Percentiles rank a stretch among this genome's conserved stretches.
Evolutionary conservation across 2,888 invertebrate genomes (phyloP).

Genomic region (Eupithecia abbreviata): DNA sequence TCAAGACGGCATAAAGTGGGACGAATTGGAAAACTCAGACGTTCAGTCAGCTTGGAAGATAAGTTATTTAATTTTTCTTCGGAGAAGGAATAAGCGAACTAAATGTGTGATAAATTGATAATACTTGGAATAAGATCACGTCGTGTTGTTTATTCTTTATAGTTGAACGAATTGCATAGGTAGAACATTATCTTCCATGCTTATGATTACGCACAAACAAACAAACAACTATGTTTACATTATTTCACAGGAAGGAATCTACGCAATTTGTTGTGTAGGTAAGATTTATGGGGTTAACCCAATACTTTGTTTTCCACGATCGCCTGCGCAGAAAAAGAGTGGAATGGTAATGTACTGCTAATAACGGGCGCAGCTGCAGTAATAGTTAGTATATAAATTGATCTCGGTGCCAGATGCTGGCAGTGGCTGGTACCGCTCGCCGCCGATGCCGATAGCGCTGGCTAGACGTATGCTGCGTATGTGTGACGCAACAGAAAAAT

Average conservation of each 20-base stretch:
- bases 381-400: slow-evolving; percentile 33
- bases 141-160: not conserved
- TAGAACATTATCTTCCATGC: not conserved
- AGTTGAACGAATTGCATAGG: not conserved
- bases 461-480: slow-evolving; percentile 52
- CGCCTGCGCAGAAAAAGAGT: slow-evolving; percentile 38
- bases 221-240: slow-evolving; percentile 3
- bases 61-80: not conserved
- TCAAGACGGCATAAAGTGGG: not conserved
- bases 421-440: slow-evolving; percentile 67
- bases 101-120: not conserved
- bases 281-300: slow-evolving; percentile 27
- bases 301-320: slow-evolving; percentile 26
- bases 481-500: slow-evolving; percentile 43
- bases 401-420: slow-evolving; percentile 64
- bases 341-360: slow-evolving; percentile 27
- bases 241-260: slow-evolving; percentile 22
- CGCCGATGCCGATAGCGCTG: slow-evolving; percentile 53
- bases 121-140: not conserved
- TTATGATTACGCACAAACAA: slow-evolving; percentile 1
- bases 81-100: not conserved
- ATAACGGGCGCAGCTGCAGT: slow-evolving; percentile 17
- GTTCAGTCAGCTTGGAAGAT: not conserved
- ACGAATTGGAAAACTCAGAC: not conserved
- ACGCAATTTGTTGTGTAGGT: slow-evolving; percentile 23